A percentile compares a stretch with the other conserved stretches of the same genome.
These are phyloP conservation scores for Apamea crenata DNA, from an alignment of 2,888 invertebrate genomes.

Conservation along the genomic window DNA sequence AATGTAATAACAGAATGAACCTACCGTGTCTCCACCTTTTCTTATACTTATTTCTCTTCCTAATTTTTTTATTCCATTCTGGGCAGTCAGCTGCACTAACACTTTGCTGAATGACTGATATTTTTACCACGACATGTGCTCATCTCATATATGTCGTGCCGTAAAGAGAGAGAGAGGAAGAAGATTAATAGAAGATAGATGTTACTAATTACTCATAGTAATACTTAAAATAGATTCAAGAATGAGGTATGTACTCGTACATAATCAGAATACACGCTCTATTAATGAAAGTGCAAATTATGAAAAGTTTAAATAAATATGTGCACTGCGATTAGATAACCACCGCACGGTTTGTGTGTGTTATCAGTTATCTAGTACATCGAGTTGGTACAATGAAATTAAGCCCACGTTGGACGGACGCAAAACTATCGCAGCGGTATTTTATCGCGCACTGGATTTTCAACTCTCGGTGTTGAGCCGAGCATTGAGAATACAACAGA, in stretches of 20 bases:
- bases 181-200: background rate
- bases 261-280: constrained; percentile 9
- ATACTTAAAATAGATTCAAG: constrained; percentile 16
- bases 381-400: background rate
- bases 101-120: too few species aligned
- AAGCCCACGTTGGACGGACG: background rate
- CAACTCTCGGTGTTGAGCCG: background rate
- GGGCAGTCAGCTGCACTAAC: too few species aligned
- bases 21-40: too few species aligned
- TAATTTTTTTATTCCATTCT: too few species aligned
- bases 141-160: too few species aligned
- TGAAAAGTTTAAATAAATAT: constrained; percentile 34
- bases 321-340: constrained; percentile 42
- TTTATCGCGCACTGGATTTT: background rate
- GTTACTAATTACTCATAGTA: constrained; percentile 5
- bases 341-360: constrained; percentile 8
- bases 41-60: too few species aligned
- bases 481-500: background rate
- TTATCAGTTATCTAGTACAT: constrained; percentile 39
- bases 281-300: constrained; percentile 19
- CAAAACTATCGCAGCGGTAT: background rate
- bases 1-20: too few species aligned
- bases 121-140: too few species aligned
- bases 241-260: constrained; percentile 35
- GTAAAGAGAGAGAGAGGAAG: too few species aligned